Percentiles rank a stretch among this genome's conserved stretches.
phyloP scores from a whole-genome alignment of 2,888 invertebrate species.

The Lottia gigantea region DNA sequence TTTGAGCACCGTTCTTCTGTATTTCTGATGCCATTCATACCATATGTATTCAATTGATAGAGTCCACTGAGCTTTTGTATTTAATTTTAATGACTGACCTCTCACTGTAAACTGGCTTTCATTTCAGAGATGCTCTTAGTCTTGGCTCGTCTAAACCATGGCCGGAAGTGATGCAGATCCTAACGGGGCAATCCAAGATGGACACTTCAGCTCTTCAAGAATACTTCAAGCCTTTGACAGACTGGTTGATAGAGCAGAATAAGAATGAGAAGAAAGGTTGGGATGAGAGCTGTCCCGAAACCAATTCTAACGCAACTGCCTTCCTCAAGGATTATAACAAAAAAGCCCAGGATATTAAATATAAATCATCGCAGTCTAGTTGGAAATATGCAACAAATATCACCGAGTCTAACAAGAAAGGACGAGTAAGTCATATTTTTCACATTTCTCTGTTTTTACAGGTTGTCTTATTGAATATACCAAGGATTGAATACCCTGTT shows the following conservation, averaged over 20 bases:
- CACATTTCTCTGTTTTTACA: too few relatives aligned
- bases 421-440: constrained; percentile 39
- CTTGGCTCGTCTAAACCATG: constrained; percentile 70
- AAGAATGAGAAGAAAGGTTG: constrained; percentile 12
- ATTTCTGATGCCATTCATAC: too few relatives aligned
- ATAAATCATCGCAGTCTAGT: constrained; percentile 23
- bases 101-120: too few relatives aligned
- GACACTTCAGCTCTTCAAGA: constrained; percentile 81
- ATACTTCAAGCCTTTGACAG: constrained; percentile 82
- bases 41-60: too few relatives aligned
- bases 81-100: too few relatives aligned
- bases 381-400: constrained; percentile 60
- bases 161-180: constrained; percentile 80
- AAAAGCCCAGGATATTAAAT: constrained; percentile 24
- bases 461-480: too few relatives aligned
- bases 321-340: constrained; percentile 36
- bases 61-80: too few relatives aligned
- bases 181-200: constrained; percentile 77
- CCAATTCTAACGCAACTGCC: constrained; percentile 29
- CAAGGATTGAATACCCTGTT: too few relatives aligned
- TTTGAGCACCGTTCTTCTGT: too few relatives aligned
- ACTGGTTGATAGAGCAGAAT: constrained; percentile 76
- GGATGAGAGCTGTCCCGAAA: constrained; percentile 21
- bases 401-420: constrained; percentile 48
- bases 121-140: constrained; percentile 59